Evolutionary conservation across 2,797 vertebrate species (phyloP), one percentile per base, ranked within the genome.

Genomic region (Sparidentex hasta): DNA sequence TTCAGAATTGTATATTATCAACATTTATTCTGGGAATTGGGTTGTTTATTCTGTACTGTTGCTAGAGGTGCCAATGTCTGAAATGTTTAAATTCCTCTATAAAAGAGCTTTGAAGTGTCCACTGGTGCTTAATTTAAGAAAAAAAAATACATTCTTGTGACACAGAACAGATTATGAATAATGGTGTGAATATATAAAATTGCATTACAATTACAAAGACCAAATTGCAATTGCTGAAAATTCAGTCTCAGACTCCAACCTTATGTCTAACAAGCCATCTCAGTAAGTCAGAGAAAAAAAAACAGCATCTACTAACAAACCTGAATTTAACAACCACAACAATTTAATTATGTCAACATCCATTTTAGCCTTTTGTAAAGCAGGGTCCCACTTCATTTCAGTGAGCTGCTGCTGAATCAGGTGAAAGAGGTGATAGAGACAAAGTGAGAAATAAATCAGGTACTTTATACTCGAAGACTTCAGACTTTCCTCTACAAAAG

Each of bases 331-430:
- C 48, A 52, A 56, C 71, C 25, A 46, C 54, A 65, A 17, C 48
- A 57, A 67, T 71, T 50, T 23, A 20, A 64, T 64, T 33, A 54
- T 44, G 29, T 21, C n/a, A 9, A n/a, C 25, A 27, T 59, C 44
- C 7, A 38, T 57, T 72, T 77, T 3, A 1, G 11, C 44, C 4
- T 21, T 23, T 76, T 63, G 38, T 52, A 25, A 20, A 76, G 17
- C 33, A 51, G 66, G 6, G 16, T 21, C 7, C 20, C 16, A 52
- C 18, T 33, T 64, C 3, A 38, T 46, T 65, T 16, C 11, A 29
- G 1, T 38, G 33, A 25, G 25, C 13, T 20, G 43, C 29, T 65
- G 50, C 46, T 66, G 8, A 76, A 61, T 61, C 33, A 54, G 44
- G 25, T 41, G 33, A 41, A 77, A 13, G 20, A 67, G 33, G 46